Evolutionary conservation across 1,140 invertebrate species (phyloP), one percentile per base, ranked within the genome.

Genomic region (Lasioglossum albipes): DNA sequence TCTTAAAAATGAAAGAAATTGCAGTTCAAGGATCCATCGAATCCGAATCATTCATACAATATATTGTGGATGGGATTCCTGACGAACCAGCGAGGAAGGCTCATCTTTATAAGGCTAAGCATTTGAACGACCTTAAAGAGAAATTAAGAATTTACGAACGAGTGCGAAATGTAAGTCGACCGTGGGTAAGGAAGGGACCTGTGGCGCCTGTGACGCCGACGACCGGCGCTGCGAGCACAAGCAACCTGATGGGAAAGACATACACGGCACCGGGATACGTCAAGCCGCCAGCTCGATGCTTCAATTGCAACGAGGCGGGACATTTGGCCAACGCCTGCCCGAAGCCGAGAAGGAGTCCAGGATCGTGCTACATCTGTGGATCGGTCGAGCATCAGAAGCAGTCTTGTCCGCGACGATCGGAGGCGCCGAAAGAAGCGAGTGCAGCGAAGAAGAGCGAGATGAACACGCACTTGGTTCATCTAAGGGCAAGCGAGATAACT

Each of bases 1-100:
- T 84, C 52, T 42, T 86, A 36, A 49, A 45, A 12, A 90, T 89
- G 84, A 81, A 75, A 49, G 87, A 89, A 81, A 22, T 89, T 9
- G 88, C 83, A 0, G 59, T 36, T 13, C 41, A 77, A 54, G 86
- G 76, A 12, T 79, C 27, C 2, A 82, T 88, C 7, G 86, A 89
- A 73, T 13, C 61, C 0, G 83, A 84, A 13, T 66, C 77, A 2
- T 7, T 89, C 13, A 77, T 88, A 61, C 82, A 89, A 75, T 88
- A 89, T 65, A 84, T 90, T 66, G 57, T 45, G 83, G 57, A 69
- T 16, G 70, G 85, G n/a, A 83, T 74, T 65, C 10, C 22, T 10
- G 73, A 75, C 9, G 66, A 67, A 5, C 42, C 66, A 22, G 49
- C 2, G 2, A 6, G 73, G 5, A 73, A 64, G 10, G 16, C 61